Evolutionary conservation across 2,113 vertebrate genomes (phyloP), one percentile per base, ranked within the genome.

Genomic region (Hiodon alosoides): DNA sequence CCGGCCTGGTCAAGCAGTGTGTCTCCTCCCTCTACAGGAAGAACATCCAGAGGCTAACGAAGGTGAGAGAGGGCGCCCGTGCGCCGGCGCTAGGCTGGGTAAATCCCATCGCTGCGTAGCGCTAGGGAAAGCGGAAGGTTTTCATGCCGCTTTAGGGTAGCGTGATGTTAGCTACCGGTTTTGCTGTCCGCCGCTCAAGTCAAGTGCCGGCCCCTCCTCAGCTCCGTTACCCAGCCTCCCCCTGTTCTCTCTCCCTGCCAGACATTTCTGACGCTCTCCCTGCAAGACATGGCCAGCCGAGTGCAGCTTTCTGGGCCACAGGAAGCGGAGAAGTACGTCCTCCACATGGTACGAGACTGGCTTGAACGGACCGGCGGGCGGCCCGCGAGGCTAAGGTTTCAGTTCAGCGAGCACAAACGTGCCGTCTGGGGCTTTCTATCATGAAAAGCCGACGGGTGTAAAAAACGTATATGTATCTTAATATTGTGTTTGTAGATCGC

Each of bases 201-300:
- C 31, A 31, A 31, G 31, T 31, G 31, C 31, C 31, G 31, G 31
- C 31, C 31, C 31, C 31, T 31, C 31, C 31, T 31, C 31, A 31
- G 31, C 31, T 31, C 31, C 31, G 31, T 57, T 10, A 7, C 5
- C 10, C 17, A 14, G 2, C 48, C 5, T 48, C 31, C 16, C 64
- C 13, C 64, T 11, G 31, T 60, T 16, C 13, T 50, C 11, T 51
- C 57, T 11, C 3, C n/a, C 72, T 88, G 87, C 71, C 90, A 98
- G 97, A 99, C 97, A 0, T 99, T 98, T 87, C 90, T 99, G 90
- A 99, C 97, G 0, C 87, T 98, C 78, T 99, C 97, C 1, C 92
- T 99, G 90, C 96, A 98, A 97, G 96, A 98, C 86, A 99, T 98
- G 97, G 96, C 96, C 4, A 98, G 95, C 90, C 89, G 96, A 81